phyloP scores from a whole-genome alignment of 2,888 invertebrate genomes.

The Nomada ruficornis region DNA sequence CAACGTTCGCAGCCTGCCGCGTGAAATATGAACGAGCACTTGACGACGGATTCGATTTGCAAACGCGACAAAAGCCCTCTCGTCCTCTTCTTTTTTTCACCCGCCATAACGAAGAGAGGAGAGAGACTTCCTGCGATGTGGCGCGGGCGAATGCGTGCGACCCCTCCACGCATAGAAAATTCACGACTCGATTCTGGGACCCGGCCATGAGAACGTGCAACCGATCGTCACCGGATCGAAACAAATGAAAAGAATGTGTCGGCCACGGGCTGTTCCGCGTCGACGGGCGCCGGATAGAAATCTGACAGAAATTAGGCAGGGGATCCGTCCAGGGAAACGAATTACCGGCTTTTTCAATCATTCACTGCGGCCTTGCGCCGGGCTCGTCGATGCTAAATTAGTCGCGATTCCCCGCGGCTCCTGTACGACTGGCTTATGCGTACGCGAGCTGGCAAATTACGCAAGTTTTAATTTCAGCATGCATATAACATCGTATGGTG shows the following conservation, averaged over 20 bases:
- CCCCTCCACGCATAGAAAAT: slow-evolving; percentile 68
- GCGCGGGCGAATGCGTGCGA: slow-evolving; percentile 49
- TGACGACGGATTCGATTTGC: slow-evolving; percentile 65
- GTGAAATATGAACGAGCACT: slow-evolving; percentile 62
- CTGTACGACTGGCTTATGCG: background rate
- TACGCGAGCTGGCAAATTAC: background rate
- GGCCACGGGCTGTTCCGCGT: slow-evolving; percentile 47
- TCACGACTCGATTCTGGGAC: slow-evolving; percentile 73
- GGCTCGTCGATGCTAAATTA: slow-evolving; percentile 15
- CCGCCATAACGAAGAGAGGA: slow-evolving; percentile 56
- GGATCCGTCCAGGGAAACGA: slow-evolving; percentile 61
- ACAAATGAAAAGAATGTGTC: slow-evolving; percentile 65
- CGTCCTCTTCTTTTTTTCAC: background rate
- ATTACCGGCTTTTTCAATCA: slow-evolving; percentile 73
- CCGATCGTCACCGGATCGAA: slow-evolving; percentile 64
- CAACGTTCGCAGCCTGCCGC: slow-evolving; percentile 29
- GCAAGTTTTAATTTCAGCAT: background rate
- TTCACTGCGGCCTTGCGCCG: slow-evolving; percentile 45
- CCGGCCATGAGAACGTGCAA: slow-evolving; percentile 59
- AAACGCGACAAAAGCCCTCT: slow-evolving; percentile 62
- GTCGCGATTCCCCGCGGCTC: background rate
- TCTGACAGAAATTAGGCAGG: slow-evolving; percentile 67
- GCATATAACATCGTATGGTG: background rate
- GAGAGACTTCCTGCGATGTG: slow-evolving; percentile 59
- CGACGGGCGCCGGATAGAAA: slow-evolving; percentile 63